Conservation (phyloP, 2,113 vertebrate species). For the Lethenteron reissneri region DNA sequence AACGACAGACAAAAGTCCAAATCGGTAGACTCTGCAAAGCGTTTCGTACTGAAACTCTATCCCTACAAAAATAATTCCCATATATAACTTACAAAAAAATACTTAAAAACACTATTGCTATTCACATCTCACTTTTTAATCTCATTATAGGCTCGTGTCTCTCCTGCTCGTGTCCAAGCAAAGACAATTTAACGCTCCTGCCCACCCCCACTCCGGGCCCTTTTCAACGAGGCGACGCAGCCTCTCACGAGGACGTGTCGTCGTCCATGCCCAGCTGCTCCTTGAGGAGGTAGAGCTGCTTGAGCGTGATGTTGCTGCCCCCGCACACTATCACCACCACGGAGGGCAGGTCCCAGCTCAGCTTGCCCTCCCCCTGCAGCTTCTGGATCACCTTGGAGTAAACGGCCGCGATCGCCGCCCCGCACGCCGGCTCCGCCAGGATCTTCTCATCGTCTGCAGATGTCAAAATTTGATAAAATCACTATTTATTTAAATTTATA, state of each 20-base stretch:
- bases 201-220: too few species aligned
- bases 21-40: too few species aligned
- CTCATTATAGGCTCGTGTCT: too few species aligned
- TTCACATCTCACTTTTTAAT: too few species aligned
- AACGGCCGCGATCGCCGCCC: conserved; percentile 43
- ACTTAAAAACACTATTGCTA: too few species aligned
- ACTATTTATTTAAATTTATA: neutral
- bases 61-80: too few species aligned
- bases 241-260: neutral
- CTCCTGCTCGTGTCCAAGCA: too few species aligned
- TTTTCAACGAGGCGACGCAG: too few species aligned
- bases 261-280: conserved; percentile 25
- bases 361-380: conserved; percentile 32
- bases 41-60: too few species aligned
- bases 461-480: neutral
- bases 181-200: too few species aligned
- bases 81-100: too few species aligned
- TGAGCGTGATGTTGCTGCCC: conserved; percentile 35
- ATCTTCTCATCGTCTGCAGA: conserved; percentile 54
- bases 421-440: conserved; percentile 59
- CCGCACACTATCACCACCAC: conserved; percentile 61
- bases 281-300: conserved; percentile 32
- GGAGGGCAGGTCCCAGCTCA: conserved; percentile 20
- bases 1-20: too few species aligned
- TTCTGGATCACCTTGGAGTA: conserved; percentile 36